Evolutionary conservation across 2,113 vertebrate species (phyloP), one percentile per base, ranked within the genome.

Genomic region (Brachypteracias leptosomus): DNA sequence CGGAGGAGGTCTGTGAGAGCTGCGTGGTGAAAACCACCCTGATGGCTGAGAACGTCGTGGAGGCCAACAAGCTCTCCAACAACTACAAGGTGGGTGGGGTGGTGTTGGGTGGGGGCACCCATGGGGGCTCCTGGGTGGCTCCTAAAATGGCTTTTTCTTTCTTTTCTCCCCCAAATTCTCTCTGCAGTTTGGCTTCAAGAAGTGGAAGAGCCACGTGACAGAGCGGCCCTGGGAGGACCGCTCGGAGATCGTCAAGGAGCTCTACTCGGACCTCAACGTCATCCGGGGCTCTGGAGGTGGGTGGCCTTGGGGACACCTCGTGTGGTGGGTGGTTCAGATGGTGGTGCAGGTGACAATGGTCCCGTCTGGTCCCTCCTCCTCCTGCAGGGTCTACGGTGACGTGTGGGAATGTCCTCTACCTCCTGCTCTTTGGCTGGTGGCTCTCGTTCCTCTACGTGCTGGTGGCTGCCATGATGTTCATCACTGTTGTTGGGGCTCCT

Each of bases 401-500:
- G 0, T 93, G 96, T 59, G 98, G 98, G 4, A 99, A 99, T 8
- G 6, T 99, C 26, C 40, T 97, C 16, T 99, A 99, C 91, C 85
- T 98, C 8, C 72, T 99, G 89, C 92, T 99, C 52, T 99, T 99
- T 7, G 99, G 99, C 76, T 99, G 98, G 99, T 99, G 99, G 99
- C 97, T 98, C 46, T 98, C 98, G 5, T 80, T 99, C n/a, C 75
- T 98, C 84, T 99, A 99, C 12, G 2, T 98, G 46, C 79, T 99
- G 1, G 61, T 99, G 54, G 98, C 98, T 54, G 61, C 97, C 0
- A 0, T 97, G 63, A 99, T 99, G 98, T 98, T 99, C 31, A 2
- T 98, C 70, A 98, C 98, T 0, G 10, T 99, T 18, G 9, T 98
- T 16, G 98, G 98, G 6, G 79, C 91, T 29, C 98, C 98, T 29